phyloP scores from a whole-genome alignment of 2,797 vertebrate genomes.

The Amphiprion clarkii region DNA sequence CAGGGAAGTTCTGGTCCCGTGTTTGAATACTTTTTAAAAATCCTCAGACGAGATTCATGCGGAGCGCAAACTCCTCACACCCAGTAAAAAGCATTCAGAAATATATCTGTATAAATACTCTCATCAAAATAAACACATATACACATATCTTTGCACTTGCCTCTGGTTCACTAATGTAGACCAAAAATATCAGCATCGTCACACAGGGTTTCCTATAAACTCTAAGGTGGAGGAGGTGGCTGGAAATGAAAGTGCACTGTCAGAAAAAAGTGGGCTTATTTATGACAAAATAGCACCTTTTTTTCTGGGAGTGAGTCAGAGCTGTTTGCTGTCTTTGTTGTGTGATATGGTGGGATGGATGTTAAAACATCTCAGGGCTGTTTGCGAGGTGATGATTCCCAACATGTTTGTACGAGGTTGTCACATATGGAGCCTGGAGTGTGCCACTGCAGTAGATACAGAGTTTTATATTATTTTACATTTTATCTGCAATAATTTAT shows the following conservation, averaged over 20 bases:
- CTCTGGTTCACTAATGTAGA: constrained; percentile 51
- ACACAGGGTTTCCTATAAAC: constrained; percentile 38
- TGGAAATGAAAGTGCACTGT: constrained; percentile 26
- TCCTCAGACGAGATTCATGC: constrained; percentile 46
- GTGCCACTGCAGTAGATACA: background rate
- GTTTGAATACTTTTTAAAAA: constrained; percentile 34
- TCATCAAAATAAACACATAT: constrained; percentile 75
- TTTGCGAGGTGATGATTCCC: background rate
- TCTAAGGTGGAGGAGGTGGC: constrained; percentile 29
- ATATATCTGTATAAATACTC: constrained; percentile 82
- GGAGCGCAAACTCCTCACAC: constrained; percentile 61
- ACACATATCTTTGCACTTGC: constrained; percentile 66
- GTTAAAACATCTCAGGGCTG: constrained; percentile 2
- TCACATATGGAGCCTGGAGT: constrained; percentile 8
- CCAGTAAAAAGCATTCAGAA: constrained; percentile 75
- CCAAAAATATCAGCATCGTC: constrained; percentile 60
- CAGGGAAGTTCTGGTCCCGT: constrained; percentile 68
- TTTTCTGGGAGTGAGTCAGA: constrained; percentile 20
- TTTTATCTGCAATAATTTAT: background rate
- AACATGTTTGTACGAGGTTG: background rate
- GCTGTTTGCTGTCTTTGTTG: constrained; percentile 19
- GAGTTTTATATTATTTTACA: background rate
- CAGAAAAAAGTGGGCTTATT: constrained; percentile 42
- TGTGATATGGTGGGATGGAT: constrained; percentile 36
- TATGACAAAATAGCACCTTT: constrained; percentile 45